These are phyloP conservation scores for Microctonus hyperodae DNA, from an alignment of 2,888 invertebrate genomes.

Conservation along the genomic window DNA sequence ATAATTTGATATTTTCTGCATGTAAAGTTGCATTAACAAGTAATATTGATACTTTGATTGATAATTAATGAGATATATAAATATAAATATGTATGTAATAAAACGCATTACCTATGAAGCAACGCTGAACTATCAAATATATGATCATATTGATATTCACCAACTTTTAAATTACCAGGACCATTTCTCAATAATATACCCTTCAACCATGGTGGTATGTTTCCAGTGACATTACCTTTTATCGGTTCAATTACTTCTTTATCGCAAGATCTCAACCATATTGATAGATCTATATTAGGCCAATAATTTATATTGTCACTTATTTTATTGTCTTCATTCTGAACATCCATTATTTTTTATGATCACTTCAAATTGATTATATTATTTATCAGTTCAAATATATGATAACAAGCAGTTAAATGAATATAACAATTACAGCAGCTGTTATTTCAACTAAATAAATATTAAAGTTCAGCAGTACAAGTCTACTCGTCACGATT, in stretches of 20 bases:
- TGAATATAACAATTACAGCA: no score
- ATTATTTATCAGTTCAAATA: slow-evolving; percentile 43
- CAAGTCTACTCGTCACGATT: no score
- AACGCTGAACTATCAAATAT: slow-evolving; percentile 90
- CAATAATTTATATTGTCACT: slow-evolving; percentile 55
- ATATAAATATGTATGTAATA: no score
- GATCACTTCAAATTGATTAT: background rate
- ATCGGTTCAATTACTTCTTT: slow-evolving; percentile 78
- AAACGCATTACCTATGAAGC: slow-evolving; percentile 76
- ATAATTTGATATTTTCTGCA: no score
- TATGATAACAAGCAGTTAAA: no score
- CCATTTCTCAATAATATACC: slow-evolving; percentile 86
- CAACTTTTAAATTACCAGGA: slow-evolving; percentile 84
- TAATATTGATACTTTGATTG: no score
- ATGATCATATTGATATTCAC: slow-evolving; percentile 80
- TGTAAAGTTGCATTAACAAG: no score
- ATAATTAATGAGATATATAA: no score
- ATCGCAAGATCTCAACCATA: slow-evolving; percentile 84
- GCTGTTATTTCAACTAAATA: no score
- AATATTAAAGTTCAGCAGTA: no score
- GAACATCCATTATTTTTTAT: background rate
- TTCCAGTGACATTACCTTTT: slow-evolving; percentile 70
- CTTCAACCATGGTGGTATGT: slow-evolving; percentile 78
- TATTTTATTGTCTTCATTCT: slow-evolving; percentile 11
- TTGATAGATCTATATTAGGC: slow-evolving; percentile 74